Evolutionary conservation across 2,113 vertebrate genomes (phyloP).

Genomic region (Bubo scandiacus): DNA sequence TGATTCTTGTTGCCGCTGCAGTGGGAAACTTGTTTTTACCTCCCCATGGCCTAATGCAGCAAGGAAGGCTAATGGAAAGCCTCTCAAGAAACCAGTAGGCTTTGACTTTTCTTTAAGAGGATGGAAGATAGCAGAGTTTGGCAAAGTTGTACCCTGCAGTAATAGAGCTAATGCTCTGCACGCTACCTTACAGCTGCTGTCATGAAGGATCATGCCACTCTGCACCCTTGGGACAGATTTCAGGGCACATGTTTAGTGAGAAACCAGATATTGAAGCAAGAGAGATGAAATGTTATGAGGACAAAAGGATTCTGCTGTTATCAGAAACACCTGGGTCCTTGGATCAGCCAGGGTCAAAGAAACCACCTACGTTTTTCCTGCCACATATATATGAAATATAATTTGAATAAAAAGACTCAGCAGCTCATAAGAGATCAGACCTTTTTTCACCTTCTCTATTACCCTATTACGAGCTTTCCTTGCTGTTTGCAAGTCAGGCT

Average conservation of each 20-base stretch:
- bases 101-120: neutral
- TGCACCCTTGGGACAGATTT: neutral
- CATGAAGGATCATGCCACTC: neutral
- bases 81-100: neutral
- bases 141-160: neutral
- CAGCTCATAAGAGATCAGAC: neutral
- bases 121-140: neutral
- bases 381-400: neutral
- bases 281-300: neutral
- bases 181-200: neutral
- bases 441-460: conserved; percentile 1
- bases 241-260: neutral
- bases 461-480: neutral
- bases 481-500: neutral
- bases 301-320: conserved; percentile 26
- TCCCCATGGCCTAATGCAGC: neutral
- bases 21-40: neutral
- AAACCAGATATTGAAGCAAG: conserved; percentile 2
- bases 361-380: neutral
- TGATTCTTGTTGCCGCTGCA: neutral
- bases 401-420: conserved; percentile 11
- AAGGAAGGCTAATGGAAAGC: neutral
- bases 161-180: neutral
- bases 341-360: neutral
- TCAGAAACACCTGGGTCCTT: conserved; percentile 29